Evolutionary conservation across 2,797 vertebrate genomes (phyloP).

Genomic region (Rhadinocentrus ornatus): DNA sequence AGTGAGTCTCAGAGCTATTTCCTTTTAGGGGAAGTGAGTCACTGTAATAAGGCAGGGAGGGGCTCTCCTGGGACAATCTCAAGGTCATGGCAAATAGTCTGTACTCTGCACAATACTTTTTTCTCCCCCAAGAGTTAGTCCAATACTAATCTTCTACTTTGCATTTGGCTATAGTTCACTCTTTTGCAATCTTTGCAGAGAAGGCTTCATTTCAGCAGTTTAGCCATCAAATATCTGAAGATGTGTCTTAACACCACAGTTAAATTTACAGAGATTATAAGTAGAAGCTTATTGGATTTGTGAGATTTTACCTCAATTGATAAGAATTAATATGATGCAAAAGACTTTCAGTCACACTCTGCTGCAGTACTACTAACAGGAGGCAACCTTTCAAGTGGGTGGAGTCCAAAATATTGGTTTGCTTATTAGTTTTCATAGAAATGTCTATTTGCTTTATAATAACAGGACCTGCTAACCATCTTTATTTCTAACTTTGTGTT

Average conservation of each 20-base stretch:
- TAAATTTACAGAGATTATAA: slow-evolving; percentile 8
- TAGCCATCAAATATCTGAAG: background rate
- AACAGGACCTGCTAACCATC: background rate
- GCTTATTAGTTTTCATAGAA: slow-evolving; percentile 20
- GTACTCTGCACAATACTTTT: slow-evolving; percentile 37
- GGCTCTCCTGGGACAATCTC: slow-evolving; percentile 68
- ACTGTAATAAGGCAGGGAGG: slow-evolving; percentile 78
- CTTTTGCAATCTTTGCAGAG: slow-evolving; percentile 13
- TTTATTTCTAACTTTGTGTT: slow-evolving; percentile 4
- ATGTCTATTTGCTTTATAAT: background rate
- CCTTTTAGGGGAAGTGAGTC: slow-evolving; percentile 82
- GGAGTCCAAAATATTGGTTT: slow-evolving; percentile 7
- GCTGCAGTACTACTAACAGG: background rate
- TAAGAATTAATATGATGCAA: slow-evolving; percentile 1
- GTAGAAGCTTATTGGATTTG: background rate
- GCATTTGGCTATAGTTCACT: slow-evolving; percentile 14
- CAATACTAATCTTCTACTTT: slow-evolving; percentile 35
- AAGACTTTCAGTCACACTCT: background rate
- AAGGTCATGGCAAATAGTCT: slow-evolving; percentile 64
- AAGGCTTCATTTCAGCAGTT: slow-evolving; percentile 13
- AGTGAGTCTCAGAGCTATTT: slow-evolving; percentile 76
- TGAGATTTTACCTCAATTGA: background rate
- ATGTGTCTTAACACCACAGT: slow-evolving; percentile 12
- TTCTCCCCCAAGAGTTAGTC: slow-evolving; percentile 29
- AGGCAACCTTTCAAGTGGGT: background rate